A percentile compares a stretch with the other conserved stretches of the same genome.
Conservation (phyloP, 2,888 invertebrate species). For the Philhelius pedissequus region DNA sequence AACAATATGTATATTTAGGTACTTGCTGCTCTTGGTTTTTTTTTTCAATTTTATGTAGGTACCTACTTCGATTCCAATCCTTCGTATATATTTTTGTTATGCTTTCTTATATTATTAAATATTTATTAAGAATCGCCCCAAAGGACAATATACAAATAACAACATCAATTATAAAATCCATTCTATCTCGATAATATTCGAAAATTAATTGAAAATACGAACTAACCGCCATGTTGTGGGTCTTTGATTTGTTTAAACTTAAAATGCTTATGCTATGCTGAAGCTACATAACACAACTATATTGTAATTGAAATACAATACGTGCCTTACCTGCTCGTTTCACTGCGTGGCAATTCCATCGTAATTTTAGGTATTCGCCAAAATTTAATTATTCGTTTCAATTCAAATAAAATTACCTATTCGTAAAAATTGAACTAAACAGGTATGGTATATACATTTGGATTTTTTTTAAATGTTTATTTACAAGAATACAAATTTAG, state of each 20-base stretch:
- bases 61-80: too few relatives aligned
- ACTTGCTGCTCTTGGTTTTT: not conserved
- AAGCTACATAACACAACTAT: constrained; percentile 13
- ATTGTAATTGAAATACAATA: not conserved
- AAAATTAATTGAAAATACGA: constrained; percentile 44
- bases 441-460: not conserved
- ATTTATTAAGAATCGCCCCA: constrained; percentile 74
- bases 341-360: constrained; percentile 49
- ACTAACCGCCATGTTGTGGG: constrained; percentile 45
- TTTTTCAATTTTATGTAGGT: too few relatives aligned
- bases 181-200: constrained; percentile 51
- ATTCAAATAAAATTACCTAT: not conserved
- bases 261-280: constrained; percentile 3
- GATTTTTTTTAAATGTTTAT: too few relatives aligned
- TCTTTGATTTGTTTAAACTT: not conserved
- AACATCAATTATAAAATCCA: constrained; percentile 75
- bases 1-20: not conserved
- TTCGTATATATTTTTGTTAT: not conserved
- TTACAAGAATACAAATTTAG: not conserved
- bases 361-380: not conserved
- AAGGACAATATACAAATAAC: constrained; percentile 74
- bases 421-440: not conserved
- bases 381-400: not conserved
- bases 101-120: constrained; percentile 69
- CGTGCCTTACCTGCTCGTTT: constrained; percentile 27